phyloP scores from a whole-genome alignment of 2,797 vertebrate species.

The Sylvilagus floridanus region DNA sequence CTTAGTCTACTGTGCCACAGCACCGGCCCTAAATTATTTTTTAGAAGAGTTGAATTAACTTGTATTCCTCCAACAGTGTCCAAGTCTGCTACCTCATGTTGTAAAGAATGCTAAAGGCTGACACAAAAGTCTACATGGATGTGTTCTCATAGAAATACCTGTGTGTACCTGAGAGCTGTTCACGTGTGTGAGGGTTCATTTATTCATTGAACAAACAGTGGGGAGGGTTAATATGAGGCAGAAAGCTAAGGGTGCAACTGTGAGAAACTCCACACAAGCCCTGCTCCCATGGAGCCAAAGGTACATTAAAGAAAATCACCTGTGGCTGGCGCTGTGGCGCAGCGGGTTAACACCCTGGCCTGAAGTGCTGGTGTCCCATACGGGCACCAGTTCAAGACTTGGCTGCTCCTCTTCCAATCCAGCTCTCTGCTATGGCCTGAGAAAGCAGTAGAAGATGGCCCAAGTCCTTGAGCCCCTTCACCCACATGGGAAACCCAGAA shows the following conservation, averaged over 20 bases:
- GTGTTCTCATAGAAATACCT: not conserved
- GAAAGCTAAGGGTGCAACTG: not conserved
- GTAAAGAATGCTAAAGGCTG: not conserved
- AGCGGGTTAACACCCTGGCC: not conserved
- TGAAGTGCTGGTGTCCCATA: too few relatives aligned
- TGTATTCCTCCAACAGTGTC: not conserved
- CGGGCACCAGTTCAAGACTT: too few relatives aligned
- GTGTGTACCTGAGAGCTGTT: not conserved
- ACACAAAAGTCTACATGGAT: not conserved
- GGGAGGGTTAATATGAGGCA: not conserved
- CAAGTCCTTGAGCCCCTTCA: too few relatives aligned
- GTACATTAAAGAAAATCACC: not conserved
- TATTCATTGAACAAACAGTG: not conserved
- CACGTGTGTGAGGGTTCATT: not conserved
- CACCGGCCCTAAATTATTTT: not conserved
- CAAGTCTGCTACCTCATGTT: not conserved
- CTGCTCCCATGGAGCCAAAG: not conserved
- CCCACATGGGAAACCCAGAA: too few relatives aligned
- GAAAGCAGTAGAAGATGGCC: too few relatives aligned
- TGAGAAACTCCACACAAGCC: not conserved
- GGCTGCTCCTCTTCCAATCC: too few relatives aligned
- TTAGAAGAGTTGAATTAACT: slow-evolving; percentile 7
- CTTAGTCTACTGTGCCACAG: too few relatives aligned
- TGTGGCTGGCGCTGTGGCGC: too few relatives aligned
- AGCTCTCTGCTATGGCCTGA: too few relatives aligned